phyloP scores from a whole-genome alignment of 2,888 invertebrate species.

The Sesamia inferens region DNA sequence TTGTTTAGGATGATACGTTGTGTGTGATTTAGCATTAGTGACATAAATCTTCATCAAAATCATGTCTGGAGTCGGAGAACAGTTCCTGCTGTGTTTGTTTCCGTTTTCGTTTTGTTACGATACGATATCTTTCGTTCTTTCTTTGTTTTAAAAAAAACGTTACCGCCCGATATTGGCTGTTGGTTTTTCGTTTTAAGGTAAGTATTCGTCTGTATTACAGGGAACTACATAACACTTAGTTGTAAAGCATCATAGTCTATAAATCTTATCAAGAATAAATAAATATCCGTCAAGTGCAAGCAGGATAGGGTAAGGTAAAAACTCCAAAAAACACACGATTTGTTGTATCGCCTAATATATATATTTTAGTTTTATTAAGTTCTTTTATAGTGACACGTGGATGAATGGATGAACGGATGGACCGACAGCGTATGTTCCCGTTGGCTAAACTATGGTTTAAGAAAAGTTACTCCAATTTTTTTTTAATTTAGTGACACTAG shows the following conservation, averaged over 20 bases:
- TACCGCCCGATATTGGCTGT: neutral
- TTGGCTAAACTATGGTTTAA: neutral
- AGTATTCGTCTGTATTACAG: neutral
- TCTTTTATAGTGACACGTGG: too few relatives aligned
- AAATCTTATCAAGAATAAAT: neutral
- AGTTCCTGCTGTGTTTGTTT: constrained; percentile 49
- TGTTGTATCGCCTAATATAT: too few relatives aligned
- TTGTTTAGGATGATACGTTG: constrained; percentile 77
- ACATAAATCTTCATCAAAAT: constrained; percentile 84
- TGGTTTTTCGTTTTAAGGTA: neutral
- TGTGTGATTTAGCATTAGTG: constrained; percentile 78
- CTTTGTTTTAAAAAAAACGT: too few relatives aligned
- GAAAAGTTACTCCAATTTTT: neutral
- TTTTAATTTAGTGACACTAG: neutral
- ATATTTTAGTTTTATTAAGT: too few relatives aligned
- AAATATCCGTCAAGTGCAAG: too few relatives aligned
- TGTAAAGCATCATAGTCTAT: neutral
- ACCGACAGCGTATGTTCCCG: too few relatives aligned
- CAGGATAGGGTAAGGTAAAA: too few relatives aligned
- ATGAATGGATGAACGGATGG: too few relatives aligned
- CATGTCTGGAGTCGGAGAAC: constrained; percentile 56
- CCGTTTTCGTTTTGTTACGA: constrained; percentile 26
- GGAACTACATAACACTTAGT: neutral
- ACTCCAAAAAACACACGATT: too few relatives aligned
- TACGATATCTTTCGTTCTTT: constrained; percentile 2